Conservation (phyloP, 1,140 invertebrate genomes). For the Pissodes strobi region DNA sequence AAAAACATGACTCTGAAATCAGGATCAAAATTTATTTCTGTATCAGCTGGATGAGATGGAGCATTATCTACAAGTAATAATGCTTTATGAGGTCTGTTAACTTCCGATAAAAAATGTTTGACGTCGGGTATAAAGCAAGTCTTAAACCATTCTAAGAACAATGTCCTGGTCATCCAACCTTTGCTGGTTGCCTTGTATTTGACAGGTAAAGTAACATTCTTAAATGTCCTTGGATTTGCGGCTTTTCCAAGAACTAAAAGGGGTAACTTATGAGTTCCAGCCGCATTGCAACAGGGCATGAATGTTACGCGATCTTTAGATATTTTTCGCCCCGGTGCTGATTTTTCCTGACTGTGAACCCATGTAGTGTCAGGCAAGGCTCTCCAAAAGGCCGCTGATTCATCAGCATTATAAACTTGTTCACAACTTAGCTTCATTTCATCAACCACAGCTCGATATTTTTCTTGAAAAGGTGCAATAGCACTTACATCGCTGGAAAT, state of each 20-base stretch:
- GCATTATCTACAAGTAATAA: slow-evolving; percentile 22
- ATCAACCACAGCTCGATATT: slow-evolving; percentile 2
- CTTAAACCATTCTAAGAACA: slow-evolving; percentile 19
- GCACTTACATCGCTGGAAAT: neutral
- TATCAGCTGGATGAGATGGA: slow-evolving; percentile 8
- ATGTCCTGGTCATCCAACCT: slow-evolving; percentile 15
- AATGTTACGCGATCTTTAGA: slow-evolving; percentile 43
- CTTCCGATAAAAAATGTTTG: slow-evolving; percentile 21
- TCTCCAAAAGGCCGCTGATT: too few species aligned
- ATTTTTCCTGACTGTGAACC: slow-evolving; percentile 36
- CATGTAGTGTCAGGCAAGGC: slow-evolving; percentile 35
- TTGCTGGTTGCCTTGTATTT: slow-evolving; percentile 45
- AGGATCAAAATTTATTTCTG: slow-evolving; percentile 7
- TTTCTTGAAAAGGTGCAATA: slow-evolving; percentile 5
- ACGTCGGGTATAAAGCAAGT: slow-evolving; percentile 13
- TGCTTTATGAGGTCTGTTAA: neutral
- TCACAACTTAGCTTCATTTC: slow-evolving; percentile 1
- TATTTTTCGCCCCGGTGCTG: too few species aligned
- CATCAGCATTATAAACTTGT: slow-evolving; percentile 11
- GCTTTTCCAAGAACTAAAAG: slow-evolving; percentile 40
- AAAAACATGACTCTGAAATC: slow-evolving; percentile 18
- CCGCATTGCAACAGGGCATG: slow-evolving; percentile 11
- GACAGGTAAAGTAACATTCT: slow-evolving; percentile 45
- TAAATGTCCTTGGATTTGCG: slow-evolving; percentile 42
- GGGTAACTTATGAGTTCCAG: slow-evolving; percentile 16